Conservation (phyloP, 2,113 vertebrate species). For the Oncorhynchus masou region DNA sequence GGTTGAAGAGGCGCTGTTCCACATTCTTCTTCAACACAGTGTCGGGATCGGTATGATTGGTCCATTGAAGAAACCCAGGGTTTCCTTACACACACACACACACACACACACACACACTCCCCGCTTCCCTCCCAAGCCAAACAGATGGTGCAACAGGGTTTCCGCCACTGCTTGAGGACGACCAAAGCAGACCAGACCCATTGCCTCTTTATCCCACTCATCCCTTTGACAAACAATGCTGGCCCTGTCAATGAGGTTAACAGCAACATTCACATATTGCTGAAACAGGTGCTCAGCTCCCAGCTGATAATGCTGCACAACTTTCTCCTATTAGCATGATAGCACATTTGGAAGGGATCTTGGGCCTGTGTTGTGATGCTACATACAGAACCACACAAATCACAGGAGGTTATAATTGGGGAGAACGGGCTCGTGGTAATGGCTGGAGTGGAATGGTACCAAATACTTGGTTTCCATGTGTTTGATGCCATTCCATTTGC, state of each 20-base stretch:
- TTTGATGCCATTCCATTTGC: no score
- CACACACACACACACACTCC: neutral
- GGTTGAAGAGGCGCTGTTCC: no score
- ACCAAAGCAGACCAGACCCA: neutral
- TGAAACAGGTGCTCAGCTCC: constrained; percentile 16
- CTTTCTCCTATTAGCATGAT: neutral
- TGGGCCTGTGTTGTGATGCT: no score
- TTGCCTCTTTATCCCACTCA: neutral
- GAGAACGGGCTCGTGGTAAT: no score
- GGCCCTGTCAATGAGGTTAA: constrained; percentile 23
- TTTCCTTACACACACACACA: neutral
- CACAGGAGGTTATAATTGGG: no score
- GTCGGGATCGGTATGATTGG: no score
- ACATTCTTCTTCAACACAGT: no score
- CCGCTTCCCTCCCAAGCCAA: neutral
- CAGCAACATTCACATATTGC: constrained; percentile 11
- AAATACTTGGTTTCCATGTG: no score
- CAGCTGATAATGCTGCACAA: neutral
- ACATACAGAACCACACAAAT: no score
- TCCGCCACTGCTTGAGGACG: neutral
- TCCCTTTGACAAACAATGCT: neutral
- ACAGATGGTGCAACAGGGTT: neutral
- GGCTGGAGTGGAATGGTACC: no score
- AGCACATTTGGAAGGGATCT: no score
- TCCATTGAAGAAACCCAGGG: no score